These are phyloP conservation scores for Gastrophysa polygoni DNA, from an alignment of 2,888 invertebrate genomes.

Conservation along the genomic window DNA sequence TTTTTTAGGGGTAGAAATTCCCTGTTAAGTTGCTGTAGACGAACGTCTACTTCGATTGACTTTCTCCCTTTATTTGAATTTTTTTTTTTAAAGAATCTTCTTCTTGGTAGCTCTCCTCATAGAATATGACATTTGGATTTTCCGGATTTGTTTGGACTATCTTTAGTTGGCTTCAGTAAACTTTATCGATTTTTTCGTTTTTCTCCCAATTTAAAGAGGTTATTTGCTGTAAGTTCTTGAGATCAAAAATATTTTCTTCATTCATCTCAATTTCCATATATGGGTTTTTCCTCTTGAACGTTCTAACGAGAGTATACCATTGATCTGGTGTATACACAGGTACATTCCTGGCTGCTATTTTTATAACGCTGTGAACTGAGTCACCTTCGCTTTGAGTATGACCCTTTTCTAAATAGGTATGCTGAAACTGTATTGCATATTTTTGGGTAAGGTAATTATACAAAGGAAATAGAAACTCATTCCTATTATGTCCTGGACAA, in stretches of 20 bases:
- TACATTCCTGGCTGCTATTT: constrained; percentile 14
- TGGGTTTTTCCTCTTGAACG: constrained; percentile 18
- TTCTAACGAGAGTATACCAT: constrained; percentile 23
- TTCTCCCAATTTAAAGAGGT: constrained; percentile 22
- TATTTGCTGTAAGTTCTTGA: constrained; percentile 15
- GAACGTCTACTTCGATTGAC: too few relatives aligned
- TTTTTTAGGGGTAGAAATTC: too few relatives aligned
- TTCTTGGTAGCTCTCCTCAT: too few relatives aligned
- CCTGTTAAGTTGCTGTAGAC: too few relatives aligned
- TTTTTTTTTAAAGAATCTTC: too few relatives aligned
- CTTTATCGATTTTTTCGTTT: constrained; percentile 20
- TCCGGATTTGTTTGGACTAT: constrained; percentile 15
- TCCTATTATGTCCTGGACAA: too few relatives aligned
- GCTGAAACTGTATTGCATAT: too few relatives aligned
- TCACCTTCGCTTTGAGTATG: constrained; percentile 18
- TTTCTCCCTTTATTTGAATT: too few relatives aligned
- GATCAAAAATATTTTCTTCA: constrained; percentile 20
- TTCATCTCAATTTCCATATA: constrained; percentile 20
- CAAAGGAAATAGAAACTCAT: too few relatives aligned
- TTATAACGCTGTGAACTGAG: constrained; percentile 22
- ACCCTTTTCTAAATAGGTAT: neutral
- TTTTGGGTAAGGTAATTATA: too few relatives aligned
- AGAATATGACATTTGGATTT: too few relatives aligned
- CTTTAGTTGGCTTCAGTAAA: constrained; percentile 13
- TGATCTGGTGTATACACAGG: constrained; percentile 26